These are phyloP conservation scores for Nymphalis urticae DNA, from an alignment of 2,888 invertebrate species.

Conservation along the genomic window DNA sequence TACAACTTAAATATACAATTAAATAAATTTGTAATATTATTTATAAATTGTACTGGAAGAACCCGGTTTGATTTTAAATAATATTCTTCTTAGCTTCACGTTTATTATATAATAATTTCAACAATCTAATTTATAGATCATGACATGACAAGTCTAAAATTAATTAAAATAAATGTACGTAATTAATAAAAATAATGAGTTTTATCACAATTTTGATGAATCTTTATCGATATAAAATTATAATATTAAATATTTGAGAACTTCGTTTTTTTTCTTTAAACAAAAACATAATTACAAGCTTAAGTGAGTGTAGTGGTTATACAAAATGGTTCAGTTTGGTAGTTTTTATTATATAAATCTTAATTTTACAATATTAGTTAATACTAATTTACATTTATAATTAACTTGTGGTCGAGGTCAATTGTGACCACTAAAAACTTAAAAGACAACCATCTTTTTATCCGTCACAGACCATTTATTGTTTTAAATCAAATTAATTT, in stretches of 20 bases:
- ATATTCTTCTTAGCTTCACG: slow-evolving; percentile 24
- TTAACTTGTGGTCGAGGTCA: slow-evolving; percentile 11
- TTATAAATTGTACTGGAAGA: slow-evolving; percentile 58
- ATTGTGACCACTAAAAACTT: neutral
- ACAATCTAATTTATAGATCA: neutral
- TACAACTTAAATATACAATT: slow-evolving; percentile 47
- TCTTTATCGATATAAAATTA: neutral
- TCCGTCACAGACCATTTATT: too few species aligned
- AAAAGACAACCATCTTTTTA: neutral
- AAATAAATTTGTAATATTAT: slow-evolving; percentile 42
- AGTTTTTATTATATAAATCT: neutral
- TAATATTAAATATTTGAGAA: neutral
- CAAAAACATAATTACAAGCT: slow-evolving; percentile 1
- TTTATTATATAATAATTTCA: neutral
- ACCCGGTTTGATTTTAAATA: slow-evolving; percentile 36
- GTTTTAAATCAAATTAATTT: too few species aligned
- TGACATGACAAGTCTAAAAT: too few species aligned
- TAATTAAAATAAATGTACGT: neutral
- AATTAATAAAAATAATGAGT: neutral
- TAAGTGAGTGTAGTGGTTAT: slow-evolving; percentile 3
- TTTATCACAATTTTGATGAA: neutral
- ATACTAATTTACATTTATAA: neutral
- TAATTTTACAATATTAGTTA: neutral
- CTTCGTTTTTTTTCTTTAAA: neutral
- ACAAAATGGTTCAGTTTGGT: slow-evolving; percentile 7